phyloP scores from a whole-genome alignment of 2,888 invertebrate species.

The Nysson spinosus region DNA sequence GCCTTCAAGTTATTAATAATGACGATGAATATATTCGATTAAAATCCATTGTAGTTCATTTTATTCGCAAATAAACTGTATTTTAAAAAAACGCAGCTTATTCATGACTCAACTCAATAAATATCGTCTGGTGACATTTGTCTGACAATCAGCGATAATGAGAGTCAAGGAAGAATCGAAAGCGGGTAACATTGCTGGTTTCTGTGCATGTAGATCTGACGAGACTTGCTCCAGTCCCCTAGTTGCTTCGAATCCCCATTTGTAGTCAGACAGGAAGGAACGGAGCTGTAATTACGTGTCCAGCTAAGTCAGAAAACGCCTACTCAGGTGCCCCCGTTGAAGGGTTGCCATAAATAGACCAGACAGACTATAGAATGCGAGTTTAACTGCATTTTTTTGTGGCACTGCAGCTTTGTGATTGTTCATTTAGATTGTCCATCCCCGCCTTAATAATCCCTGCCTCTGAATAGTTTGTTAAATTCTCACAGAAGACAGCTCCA shows the following conservation, averaged over 20 bases:
- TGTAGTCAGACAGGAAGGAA: conserved; percentile 39
- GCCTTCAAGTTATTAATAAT: too few species aligned
- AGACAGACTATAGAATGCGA: conserved; percentile 28
- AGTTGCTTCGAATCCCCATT: conserved; percentile 23
- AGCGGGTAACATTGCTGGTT: conserved; percentile 44
- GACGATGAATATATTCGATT: too few species aligned
- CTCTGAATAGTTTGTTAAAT: neutral
- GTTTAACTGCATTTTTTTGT: conserved; percentile 2
- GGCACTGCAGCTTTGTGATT: conserved; percentile 27
- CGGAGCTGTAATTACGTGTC: conserved; percentile 43
- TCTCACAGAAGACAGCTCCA: too few species aligned
- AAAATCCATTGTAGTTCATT: too few species aligned
- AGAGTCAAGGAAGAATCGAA: conserved; percentile 20
- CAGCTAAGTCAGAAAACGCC: conserved; percentile 40
- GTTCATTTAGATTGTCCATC: conserved; percentile 20
- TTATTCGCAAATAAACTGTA: too few species aligned
- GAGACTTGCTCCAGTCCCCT: conserved; percentile 30
- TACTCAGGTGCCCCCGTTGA: conserved; percentile 28
- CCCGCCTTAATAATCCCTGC: conserved; percentile 1
- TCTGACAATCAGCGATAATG: too few species aligned
- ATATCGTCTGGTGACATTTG: too few species aligned
- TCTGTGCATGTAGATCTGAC: conserved; percentile 32
- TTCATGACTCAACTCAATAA: too few species aligned
- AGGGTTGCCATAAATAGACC: conserved; percentile 47
- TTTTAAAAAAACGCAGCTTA: too few species aligned